Base-by-base conservation (phyloP, 2,888 invertebrate species). In the Dryocosmus kuriphilus region DNA sequence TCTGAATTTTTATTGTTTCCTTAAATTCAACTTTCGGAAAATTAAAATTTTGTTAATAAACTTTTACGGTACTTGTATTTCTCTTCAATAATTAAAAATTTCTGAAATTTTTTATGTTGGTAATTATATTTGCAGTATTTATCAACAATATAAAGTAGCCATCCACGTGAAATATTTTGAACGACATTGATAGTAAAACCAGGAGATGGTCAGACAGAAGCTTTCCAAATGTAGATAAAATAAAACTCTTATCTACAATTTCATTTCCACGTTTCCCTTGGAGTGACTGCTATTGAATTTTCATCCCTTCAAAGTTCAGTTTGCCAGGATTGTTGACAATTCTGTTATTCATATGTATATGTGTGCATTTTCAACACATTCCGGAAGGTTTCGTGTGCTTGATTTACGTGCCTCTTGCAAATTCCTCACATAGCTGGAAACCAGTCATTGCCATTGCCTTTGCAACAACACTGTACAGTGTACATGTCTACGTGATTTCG, bases 401-500 rank as follows among this genome's bases (percentile, higher is more conserved):
- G 71, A 71, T 71, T 71, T 71, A 71, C 71, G 32, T 46, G 71
- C 51, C 60, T 62, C 61, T 41, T 30, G 60, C 46, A 75, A 60
- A 75, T 76, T 76, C 65, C 76, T 55, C 27, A 63, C 76, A 55
- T 76, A 51, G 46, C 46, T 65, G 51, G 63, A 51, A 30, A 27
- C 41, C 60, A 61, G 35, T 62, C 75, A 60, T 46, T n/a, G 76
- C 75, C 75, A 61, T 61, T n/a, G 76, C 62, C 65, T 76, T 79
- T 60, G 73, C 76, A 75, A 77, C 78, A n/a, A n/a, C n/a, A n/a
- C n/a, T n/a, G n/a, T n/a, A 77, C 78, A 51, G 63, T 60, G 76
- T 77, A 77, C 75, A 75, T 77, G 67, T 14, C 78, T 78, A 77
- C 79, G 79, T 78, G 80, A 82, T 81, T 81, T 81, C 80, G 74